phyloP scores from a whole-genome alignment of 1,140 invertebrate genomes.

The Zaprionus lachaisei region DNA sequence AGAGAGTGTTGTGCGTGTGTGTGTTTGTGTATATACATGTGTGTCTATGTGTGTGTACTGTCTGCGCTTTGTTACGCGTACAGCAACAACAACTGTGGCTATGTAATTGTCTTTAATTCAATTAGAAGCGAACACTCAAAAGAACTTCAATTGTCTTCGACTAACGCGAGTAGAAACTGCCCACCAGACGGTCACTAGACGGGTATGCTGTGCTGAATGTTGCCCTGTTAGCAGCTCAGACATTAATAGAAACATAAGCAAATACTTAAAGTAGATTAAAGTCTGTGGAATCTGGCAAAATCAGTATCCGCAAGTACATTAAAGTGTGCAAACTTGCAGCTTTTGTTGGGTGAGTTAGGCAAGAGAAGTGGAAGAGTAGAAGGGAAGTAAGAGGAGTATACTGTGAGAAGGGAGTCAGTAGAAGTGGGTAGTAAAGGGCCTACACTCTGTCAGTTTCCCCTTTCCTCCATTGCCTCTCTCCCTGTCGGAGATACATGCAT shows the following conservation, averaged over 20 bases:
- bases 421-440: not conserved
- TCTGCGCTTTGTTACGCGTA: conserved; percentile 5
- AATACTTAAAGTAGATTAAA: not conserved
- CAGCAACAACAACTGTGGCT: conserved; percentile 17
- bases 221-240: not conserved
- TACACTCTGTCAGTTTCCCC: not conserved
- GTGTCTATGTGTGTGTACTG: conserved; percentile 5
- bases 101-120: conserved; percentile 75
- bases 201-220: not conserved
- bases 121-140: conserved; percentile 50
- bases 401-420: not conserved
- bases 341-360: not conserved
- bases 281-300: not conserved
- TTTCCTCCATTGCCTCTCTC: not conserved
- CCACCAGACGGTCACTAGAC: not conserved
- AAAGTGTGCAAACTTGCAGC: not conserved
- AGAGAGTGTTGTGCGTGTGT: not conserved
- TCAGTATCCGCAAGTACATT: not conserved
- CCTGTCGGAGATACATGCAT: not conserved
- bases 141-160: conserved; percentile 59
- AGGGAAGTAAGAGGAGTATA: not conserved
- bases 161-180: conserved; percentile 8
- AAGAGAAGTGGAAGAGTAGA: no score
- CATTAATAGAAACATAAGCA: not conserved
- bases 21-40: conserved; percentile 6